These are phyloP conservation scores for Pandemis corylana DNA, from an alignment of 2,888 invertebrate species.

Conservation along the genomic window DNA sequence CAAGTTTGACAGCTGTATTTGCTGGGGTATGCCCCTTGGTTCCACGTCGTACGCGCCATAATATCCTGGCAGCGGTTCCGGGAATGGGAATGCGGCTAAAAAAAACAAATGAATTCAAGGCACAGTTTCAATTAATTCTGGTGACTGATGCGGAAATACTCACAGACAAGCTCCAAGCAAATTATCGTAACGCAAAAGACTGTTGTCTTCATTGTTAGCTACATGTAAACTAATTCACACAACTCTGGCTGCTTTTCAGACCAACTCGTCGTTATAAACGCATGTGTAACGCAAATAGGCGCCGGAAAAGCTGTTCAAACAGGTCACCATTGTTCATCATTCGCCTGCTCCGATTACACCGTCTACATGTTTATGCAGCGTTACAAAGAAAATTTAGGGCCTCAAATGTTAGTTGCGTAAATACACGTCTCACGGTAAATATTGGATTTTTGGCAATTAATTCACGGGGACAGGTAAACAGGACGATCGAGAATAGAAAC, in stretches of 20 bases:
- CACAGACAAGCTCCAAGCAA: constrained; percentile 56
- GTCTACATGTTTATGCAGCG: constrained; percentile 36
- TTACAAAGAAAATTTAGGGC: constrained; percentile 36
- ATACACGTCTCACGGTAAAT: constrained; percentile 24
- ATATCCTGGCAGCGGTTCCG: constrained; percentile 29
- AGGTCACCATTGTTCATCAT: constrained; percentile 43
- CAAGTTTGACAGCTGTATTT: constrained; percentile 22
- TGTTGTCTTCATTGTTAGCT: constrained; percentile 54
- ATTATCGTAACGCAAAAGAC: constrained; percentile 54
- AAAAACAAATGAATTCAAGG: constrained; percentile 1
- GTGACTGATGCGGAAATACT: constrained; percentile 46
- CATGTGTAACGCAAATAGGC: constrained; percentile 55
- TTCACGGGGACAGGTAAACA: constrained; percentile 28
- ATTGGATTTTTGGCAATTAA: constrained; percentile 35
- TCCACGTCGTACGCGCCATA: constrained; percentile 22
- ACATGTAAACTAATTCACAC: constrained; percentile 55
- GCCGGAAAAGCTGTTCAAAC: constrained; percentile 64
- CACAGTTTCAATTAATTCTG: not conserved
- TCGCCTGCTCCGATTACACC: constrained; percentile 32
- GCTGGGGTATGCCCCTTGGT: constrained; percentile 18
- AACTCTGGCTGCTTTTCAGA: constrained; percentile 53
- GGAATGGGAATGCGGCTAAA: constrained; percentile 43
- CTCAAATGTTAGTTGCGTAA: constrained; percentile 32
- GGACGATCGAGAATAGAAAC: not conserved
- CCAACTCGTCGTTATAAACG: constrained; percentile 55